Percentiles rank a stretch among this genome's conserved stretches.
Evolutionary conservation across 2,797 vertebrate species (phyloP).

Genomic region (Sebastes steindachneri): DNA sequence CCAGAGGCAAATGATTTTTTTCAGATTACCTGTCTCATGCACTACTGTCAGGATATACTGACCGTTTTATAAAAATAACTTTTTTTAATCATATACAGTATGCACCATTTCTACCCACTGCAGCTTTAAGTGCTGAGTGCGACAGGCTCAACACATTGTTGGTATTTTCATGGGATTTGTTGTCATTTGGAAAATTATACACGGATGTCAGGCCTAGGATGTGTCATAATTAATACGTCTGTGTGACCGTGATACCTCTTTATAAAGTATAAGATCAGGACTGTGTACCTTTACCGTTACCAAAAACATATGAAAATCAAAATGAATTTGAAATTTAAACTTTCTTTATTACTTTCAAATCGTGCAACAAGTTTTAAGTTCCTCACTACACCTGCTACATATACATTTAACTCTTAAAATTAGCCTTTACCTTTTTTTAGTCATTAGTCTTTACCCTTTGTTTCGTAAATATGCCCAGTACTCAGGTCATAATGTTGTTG

Average conservation of each 20-base stretch:
- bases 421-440: background rate
- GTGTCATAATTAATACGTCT: background rate
- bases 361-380: background rate
- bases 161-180: background rate
- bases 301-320: background rate
- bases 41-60: too few relatives aligned
- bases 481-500: background rate
- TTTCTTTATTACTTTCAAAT: background rate
- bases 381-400: background rate
- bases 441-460: background rate
- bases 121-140: background rate
- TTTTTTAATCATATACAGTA: too few relatives aligned
- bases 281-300: background rate
- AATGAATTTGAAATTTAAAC: too few relatives aligned
- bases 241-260: background rate
- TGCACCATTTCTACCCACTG: too few relatives aligned
- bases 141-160: background rate
- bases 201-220: background rate
- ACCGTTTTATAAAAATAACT: too few relatives aligned
- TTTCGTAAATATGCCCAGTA: background rate
- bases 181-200: background rate
- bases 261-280: background rate
- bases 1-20: too few relatives aligned
- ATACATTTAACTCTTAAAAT: background rate
- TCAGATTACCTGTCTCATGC: too few relatives aligned